phyloP scores from a whole-genome alignment of 30 jellyfish, hydroid and myxozoan genomes.

The Pelagia noctiluca region DNA sequence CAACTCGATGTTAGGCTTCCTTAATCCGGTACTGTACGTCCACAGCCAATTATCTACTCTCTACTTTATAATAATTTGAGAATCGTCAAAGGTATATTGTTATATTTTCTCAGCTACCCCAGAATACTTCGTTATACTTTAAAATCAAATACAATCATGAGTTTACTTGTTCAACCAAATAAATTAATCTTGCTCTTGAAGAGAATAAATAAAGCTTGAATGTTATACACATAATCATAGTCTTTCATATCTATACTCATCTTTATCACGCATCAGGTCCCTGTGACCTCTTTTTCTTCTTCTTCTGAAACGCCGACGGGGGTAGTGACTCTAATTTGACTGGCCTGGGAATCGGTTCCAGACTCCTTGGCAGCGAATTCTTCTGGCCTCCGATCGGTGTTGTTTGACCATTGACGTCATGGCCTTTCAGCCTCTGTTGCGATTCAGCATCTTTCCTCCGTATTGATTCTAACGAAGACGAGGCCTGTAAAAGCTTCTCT shows the following conservation, averaged over 20 bases:
- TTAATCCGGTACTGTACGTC: no score
- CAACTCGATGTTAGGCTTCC: no score
- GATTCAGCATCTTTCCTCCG: slow-evolving; percentile 60
- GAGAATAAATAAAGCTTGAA: no score
- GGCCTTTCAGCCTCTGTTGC: slow-evolving; percentile 34
- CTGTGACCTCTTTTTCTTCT: slow-evolving; percentile 68
- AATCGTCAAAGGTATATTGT: no score
- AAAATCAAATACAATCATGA: no score
- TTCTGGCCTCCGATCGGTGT: slow-evolving; percentile 57
- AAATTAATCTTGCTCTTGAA: no score
- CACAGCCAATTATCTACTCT: no score
- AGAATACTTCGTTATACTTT: no score
- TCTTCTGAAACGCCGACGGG: slow-evolving; percentile 83
- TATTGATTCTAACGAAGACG: slow-evolving; percentile 60
- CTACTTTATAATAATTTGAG: no score
- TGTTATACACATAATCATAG: neutral
- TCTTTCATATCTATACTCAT: neutral
- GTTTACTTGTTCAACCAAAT: no score
- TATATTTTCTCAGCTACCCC: no score
- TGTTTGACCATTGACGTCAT: slow-evolving; percentile 35
- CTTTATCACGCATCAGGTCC: slow-evolving; percentile 1
- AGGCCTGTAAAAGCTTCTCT: slow-evolving; percentile 81
- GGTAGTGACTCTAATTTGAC: slow-evolving; percentile 87
- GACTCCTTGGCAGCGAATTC: slow-evolving; percentile 57
- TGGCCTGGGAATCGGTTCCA: slow-evolving; percentile 86